Percentiles rank a stretch among this genome's conserved stretches.
Evolutionary conservation across 2,113 vertebrate genomes (phyloP).

Genomic region (Lophochroa leadbeateri): DNA sequence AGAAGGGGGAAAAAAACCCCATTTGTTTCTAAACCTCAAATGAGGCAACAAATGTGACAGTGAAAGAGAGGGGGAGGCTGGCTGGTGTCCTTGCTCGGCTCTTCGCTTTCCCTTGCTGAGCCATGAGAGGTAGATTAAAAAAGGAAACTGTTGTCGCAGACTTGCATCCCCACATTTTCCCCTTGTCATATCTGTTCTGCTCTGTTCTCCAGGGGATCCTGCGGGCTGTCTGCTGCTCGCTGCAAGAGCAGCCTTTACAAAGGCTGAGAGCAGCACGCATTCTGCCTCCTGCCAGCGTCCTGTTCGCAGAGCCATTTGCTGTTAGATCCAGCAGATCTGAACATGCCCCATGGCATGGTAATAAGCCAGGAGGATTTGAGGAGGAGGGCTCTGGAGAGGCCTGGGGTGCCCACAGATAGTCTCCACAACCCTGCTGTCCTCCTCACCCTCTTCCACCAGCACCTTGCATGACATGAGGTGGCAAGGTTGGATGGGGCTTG

Average conservation of each 20-base stretch:
- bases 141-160: constrained; percentile 4
- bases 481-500: neutral
- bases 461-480: neutral
- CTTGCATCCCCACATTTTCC: constrained; percentile 21
- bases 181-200: neutral
- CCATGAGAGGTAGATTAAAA: constrained; percentile 4
- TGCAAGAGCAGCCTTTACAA: neutral
- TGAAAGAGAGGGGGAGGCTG: constrained; percentile 26
- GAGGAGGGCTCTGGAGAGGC: neutral
- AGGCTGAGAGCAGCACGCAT: neutral
- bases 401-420: neutral
- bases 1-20: neutral
- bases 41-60: constrained; percentile 53
- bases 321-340: neutral
- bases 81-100: constrained; percentile 51
- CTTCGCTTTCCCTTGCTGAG: neutral
- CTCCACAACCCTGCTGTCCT: neutral
- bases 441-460: neutral
- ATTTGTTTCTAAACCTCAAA: constrained; percentile 55
- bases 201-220: constrained; percentile 15
- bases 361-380: neutral
- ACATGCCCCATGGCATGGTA: neutral
- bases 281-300: neutral
- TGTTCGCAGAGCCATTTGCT: neutral
- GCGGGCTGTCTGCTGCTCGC: neutral